These are phyloP conservation scores for Neolamprologus longior DNA, from an alignment of 2,113 vertebrate genomes.

Conservation along the genomic window DNA sequence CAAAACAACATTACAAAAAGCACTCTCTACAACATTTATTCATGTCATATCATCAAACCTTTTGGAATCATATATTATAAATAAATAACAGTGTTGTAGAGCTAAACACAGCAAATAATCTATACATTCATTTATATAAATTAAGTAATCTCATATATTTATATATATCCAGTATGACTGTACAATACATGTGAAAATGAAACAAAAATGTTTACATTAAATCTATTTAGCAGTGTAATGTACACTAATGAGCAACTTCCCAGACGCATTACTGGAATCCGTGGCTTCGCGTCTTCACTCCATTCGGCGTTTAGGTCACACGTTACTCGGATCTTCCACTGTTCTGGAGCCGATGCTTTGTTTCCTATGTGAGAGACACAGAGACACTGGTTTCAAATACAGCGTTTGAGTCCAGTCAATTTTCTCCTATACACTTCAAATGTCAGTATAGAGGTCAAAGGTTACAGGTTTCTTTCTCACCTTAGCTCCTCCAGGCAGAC, in stretches of 20 bases:
- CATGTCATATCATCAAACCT: conserved; percentile 24
- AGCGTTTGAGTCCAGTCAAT: accelerated
- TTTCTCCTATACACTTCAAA: neutral
- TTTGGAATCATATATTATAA: conserved; percentile 39
- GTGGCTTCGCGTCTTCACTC: conserved; percentile 11
- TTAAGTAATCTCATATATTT: conserved; percentile 54
- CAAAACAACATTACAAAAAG: neutral
- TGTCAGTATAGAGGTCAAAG: neutral
- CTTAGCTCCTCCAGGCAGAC: conserved; percentile 76
- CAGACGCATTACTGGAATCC: conserved; percentile 58
- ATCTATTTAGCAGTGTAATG: conserved; percentile 74
- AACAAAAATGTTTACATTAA: conserved; percentile 65
- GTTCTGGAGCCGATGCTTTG: conserved; percentile 61
- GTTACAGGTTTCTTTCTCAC: conserved; percentile 35
- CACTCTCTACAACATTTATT: conserved; percentile 60
- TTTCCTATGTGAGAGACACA: conserved; percentile 53
- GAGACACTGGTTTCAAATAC: neutral
- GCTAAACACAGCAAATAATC: conserved; percentile 59
- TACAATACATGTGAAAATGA: conserved; percentile 66
- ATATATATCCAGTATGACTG: conserved; percentile 44
- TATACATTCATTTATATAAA: conserved; percentile 72
- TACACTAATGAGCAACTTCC: conserved; percentile 71
- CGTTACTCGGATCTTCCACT: conserved; percentile 48
- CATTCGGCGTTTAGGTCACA: conserved; percentile 22
- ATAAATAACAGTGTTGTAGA: conserved; percentile 62